Base-by-base conservation (phyloP, 1,140 invertebrate genomes). In the Diorhabda elongata region DNA sequence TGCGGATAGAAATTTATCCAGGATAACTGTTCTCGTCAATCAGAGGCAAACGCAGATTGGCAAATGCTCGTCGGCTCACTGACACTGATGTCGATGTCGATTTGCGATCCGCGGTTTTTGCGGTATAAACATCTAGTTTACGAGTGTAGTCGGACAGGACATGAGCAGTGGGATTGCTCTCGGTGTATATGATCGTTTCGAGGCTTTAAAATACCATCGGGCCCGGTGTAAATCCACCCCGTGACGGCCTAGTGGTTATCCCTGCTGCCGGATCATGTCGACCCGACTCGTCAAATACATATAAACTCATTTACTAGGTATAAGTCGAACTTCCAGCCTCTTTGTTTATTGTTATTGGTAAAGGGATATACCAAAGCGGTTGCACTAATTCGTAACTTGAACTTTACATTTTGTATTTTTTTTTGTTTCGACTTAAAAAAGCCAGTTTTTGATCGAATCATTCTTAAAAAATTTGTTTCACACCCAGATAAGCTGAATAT, bases 51-150 rank as follows among this genome's bases (percentile, higher is more conserved):
- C 77, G 79, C 77, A 80, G 78, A 80, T 81, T 81, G 77, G 77
- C 76, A 76, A 77, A 79, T 75, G 74, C 72, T 70, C 69, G 70
- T 71, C 66, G 47, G 47, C 4, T 52, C 47, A 11, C 76, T 77
- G 76, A 76, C 78, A 76, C 76, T 77, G 76, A 77, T 79, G 75
- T 72, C 72, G 71, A 78, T 76, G 77, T 78, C 79, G 80, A 82
- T 82, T 82, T 81, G 80, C 79, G 81, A 81, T 78, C 74, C 73
- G 79, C 78, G 81, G 80, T 82, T 82, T 82, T 81, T 81, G 81
- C 76, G 81, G 81, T 77, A 81, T 81, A 82, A 82, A 81, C 81
- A 80, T 79, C 72, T 78, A 79, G 79, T 81, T 81, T 81, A 81
- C 80, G 80, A 79, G 79, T 75, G 77, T 75, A 72, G 70, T 68